Evolutionary conservation across 2,797 vertebrate species (phyloP), one percentile per base, ranked within the genome.

Genomic region (Syndactyla subalaris): DNA sequence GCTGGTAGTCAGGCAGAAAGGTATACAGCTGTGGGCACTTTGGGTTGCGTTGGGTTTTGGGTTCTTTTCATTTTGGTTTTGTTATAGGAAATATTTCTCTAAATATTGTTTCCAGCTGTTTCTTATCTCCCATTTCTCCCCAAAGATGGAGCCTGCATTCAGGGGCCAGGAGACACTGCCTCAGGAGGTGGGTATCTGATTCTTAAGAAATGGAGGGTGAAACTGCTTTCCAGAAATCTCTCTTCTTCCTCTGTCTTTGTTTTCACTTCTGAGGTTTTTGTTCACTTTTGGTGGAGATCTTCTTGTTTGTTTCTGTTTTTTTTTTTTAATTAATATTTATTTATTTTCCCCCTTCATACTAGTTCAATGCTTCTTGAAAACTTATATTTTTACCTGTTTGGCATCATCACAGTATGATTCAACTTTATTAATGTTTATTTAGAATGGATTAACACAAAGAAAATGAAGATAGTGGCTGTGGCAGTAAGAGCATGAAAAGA

Each of bases 1-100:
- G 81, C 85, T 62, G 79, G 41, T 43, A 71, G 52, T 57, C 85
- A 92, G 85, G 92, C 70, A 89, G 73, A 86, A 88, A 21, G 71
- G 48, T 15, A 63, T 24, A n/a, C 62, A 89, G 89, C 92, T 77
- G n/a, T 6, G n/a, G 76, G 85, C 51, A 27, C 55, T 85, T 68
- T 4, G 24, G 48, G 83, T 76, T 63, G 7, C 26, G 32, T 2
- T 78, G 39, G 32, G 14, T 7, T 85, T 63, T 6, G 32, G 19
- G 30, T 41, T 52, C 7, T 34, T 70, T 49, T 55, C 32, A 26
- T 49, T 30, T 67, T 63, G 54, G 9, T 85, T 86, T 54, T 66
- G 39, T 41, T 65, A 46, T 3, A 67, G 52, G 45, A 74, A 73
- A 72, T 65, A 52, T 38, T 82, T 81, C 32, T 48, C 15, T 59